Evolutionary conservation across 2,797 vertebrate species (phyloP).

Genomic region (Pyrocephalus nanus): DNA sequence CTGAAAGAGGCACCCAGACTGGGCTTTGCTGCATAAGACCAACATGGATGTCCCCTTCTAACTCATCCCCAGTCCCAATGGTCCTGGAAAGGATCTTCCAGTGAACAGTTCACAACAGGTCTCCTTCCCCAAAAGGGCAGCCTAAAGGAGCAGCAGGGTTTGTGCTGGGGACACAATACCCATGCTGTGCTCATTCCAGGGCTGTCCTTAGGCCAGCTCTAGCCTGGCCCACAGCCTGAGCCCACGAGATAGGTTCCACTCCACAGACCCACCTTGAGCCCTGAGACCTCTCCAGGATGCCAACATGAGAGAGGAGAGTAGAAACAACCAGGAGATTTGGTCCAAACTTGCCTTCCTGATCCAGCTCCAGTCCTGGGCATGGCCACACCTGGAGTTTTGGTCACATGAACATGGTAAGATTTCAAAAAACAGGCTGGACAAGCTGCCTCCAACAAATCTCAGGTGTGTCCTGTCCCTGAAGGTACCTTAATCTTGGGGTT

Average conservation of each 20-base stretch:
- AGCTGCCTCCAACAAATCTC: neutral
- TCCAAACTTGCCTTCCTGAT: neutral
- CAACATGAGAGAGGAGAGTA: neutral
- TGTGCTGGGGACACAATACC: neutral
- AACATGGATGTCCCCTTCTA: rapidly evolving
- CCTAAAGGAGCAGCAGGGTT: neutral
- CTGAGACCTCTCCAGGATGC: neutral
- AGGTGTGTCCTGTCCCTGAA: neutral
- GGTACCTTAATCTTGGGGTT: neutral
- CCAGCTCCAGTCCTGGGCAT: neutral
- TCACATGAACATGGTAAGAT: neutral
- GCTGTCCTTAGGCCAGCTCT: neutral
- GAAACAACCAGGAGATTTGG: neutral
- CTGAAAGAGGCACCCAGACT: neutral
- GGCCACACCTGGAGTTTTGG: neutral
- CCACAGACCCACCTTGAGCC: rapidly evolving
- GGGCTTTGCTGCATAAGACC: rapidly evolving
- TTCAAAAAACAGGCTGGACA: neutral
- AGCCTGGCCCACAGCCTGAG: neutral
- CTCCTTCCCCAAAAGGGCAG: neutral
- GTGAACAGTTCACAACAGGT: neutral
- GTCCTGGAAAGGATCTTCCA: neutral
- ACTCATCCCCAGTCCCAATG: rapidly evolving
- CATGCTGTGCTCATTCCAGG: rapidly evolving
- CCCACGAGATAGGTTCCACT: rapidly evolving